phyloP scores from a whole-genome alignment of 2,888 invertebrate genomes.

The Charanyca ferruginea region DNA sequence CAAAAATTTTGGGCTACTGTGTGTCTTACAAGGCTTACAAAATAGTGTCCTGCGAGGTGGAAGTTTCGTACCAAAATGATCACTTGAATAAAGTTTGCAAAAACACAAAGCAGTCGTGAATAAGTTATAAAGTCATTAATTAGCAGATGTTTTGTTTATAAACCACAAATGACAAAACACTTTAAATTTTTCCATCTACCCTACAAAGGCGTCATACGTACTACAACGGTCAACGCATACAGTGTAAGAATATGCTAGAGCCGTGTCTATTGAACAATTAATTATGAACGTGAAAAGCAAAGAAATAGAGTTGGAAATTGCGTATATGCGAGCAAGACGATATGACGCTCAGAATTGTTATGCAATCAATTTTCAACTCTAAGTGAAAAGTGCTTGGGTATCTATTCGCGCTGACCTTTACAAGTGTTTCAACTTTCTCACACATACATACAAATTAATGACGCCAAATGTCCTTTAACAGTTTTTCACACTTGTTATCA shows the following conservation, averaged over 20 bases:
- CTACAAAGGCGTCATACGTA: conserved; percentile 1
- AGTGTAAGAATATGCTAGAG: too few species aligned
- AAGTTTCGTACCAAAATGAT: background rate
- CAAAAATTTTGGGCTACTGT: too few species aligned
- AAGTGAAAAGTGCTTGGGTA: too few species aligned
- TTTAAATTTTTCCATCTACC: conserved; percentile 31
- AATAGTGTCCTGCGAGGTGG: background rate
- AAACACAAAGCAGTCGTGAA: background rate
- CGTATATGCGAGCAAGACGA: too few species aligned
- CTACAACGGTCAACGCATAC: background rate
- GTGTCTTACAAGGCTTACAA: too few species aligned
- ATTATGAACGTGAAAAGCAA: too few species aligned
- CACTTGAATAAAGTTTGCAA: background rate
- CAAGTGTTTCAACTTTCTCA: conserved; percentile 18
- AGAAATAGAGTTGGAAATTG: too few species aligned
- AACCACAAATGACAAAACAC: background rate
- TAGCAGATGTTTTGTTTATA: conserved; percentile 4
- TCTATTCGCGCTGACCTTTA: background rate
- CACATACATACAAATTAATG: conserved; percentile 37
- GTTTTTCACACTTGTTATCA: conserved; percentile 27
- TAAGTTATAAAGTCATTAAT: conserved; percentile 10
- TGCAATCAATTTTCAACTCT: too few species aligned
- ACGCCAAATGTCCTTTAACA: conserved; percentile 37
- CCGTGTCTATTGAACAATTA: too few species aligned
- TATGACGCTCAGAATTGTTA: too few species aligned